phyloP scores from a whole-genome alignment of 2,113 vertebrate species.

The Vulpes ferrilata region DNA sequence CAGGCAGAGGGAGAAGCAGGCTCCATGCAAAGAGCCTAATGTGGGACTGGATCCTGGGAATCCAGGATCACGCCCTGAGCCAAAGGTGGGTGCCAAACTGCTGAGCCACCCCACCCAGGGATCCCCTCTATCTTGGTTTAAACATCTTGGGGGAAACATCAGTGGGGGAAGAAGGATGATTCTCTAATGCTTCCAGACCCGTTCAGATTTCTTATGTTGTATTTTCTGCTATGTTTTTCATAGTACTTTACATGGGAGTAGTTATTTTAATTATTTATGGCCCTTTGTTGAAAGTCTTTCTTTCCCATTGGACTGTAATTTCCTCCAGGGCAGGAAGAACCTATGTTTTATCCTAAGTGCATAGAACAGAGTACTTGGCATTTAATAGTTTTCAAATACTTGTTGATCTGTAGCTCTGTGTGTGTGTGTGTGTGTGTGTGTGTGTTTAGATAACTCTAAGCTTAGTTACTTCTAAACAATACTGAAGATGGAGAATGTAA shows the following conservation, averaged over 20 bases:
- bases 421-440: neutral
- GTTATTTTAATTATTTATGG: conserved; percentile 38
- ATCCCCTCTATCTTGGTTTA: neutral
- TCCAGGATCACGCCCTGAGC: no score
- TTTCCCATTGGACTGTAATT: conserved; percentile 43
- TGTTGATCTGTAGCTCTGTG: neutral
- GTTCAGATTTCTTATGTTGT: neutral
- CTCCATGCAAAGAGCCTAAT: no score
- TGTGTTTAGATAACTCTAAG: neutral
- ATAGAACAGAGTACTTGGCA: neutral
- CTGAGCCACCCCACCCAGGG: neutral
- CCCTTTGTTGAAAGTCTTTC: conserved; percentile 51
- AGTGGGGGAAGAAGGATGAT: neutral
- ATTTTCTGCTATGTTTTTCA: neutral
- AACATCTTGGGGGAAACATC: neutral
- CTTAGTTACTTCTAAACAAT: neutral
- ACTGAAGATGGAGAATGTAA: conserved; percentile 19
- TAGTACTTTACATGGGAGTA: neutral
- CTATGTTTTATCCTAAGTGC: conserved; percentile 28
- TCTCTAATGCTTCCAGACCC: neutral
- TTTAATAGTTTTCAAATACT: conserved; percentile 32
- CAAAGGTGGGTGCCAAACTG: no score
- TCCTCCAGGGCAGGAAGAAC: conserved; percentile 27
- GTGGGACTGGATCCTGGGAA: no score
- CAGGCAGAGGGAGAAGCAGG: no score